Evolutionary conservation across 2,888 invertebrate genomes (phyloP).

Genomic region (Scrobipalpa atriplicella): DNA sequence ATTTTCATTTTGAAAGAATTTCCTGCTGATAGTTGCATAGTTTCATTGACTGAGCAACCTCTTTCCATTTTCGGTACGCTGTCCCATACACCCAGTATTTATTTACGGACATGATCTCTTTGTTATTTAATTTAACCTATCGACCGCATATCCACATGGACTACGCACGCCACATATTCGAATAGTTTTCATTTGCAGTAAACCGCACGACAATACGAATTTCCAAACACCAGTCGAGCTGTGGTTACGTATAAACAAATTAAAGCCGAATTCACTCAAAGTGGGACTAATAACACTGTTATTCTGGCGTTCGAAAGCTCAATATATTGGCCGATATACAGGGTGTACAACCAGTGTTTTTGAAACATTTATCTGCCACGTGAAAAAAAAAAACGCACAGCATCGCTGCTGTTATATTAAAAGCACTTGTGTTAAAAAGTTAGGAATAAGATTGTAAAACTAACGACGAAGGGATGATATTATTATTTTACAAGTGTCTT

Average conservation of each 20-base stretch:
- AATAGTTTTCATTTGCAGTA: slow-evolving; percentile 18
- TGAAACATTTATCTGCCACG: too few species aligned
- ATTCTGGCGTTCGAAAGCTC: slow-evolving; percentile 40
- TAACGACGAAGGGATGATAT: too few species aligned
- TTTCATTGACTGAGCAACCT: too few species aligned
- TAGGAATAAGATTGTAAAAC: too few species aligned
- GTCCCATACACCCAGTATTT: background rate
- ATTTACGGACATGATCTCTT: background rate
- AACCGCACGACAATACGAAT: slow-evolving; percentile 14
- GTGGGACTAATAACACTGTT: slow-evolving; percentile 34
- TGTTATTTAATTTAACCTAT: background rate
- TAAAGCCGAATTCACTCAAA: slow-evolving; percentile 25
- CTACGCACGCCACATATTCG: background rate
- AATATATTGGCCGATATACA: slow-evolving; percentile 38
- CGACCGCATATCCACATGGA: background rate
- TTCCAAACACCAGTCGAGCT: background rate
- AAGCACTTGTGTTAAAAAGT: too few species aligned
- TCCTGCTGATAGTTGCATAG: too few species aligned
- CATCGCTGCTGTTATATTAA: too few species aligned
- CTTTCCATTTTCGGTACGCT: too few species aligned
- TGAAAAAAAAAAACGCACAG: too few species aligned
- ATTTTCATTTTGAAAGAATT: too few species aligned
- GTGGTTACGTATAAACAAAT: slow-evolving; percentile 26
- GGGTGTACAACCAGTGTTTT: background rate
- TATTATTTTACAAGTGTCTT: too few species aligned